phyloP scores from a whole-genome alignment of 2,113 vertebrate genomes.

The Solea solea region DNA sequence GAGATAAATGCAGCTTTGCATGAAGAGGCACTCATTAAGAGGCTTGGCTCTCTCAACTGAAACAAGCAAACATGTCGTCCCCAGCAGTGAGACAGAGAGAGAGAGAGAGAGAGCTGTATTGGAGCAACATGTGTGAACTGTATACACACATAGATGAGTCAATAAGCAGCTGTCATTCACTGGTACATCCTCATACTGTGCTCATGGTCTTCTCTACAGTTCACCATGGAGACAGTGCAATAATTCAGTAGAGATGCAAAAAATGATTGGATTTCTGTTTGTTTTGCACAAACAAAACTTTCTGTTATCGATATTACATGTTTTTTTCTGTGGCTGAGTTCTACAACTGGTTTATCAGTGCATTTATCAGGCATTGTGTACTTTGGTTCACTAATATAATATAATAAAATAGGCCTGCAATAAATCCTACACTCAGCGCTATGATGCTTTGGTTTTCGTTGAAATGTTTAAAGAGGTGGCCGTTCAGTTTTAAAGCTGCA shows the following conservation, averaged over 20 bases:
- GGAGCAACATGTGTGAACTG: background rate
- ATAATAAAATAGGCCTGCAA: background rate
- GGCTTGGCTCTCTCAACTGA: background rate
- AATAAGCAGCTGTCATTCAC: slow-evolving; percentile 2
- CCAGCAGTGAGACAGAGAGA: background rate
- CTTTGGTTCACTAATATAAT: background rate
- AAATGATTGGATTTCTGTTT: background rate
- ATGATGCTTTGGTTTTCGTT: background rate
- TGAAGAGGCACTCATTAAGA: background rate
- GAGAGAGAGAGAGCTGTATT: background rate
- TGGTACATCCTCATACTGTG: background rate
- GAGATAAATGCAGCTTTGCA: slow-evolving; percentile 1
- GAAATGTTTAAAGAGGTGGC: background rate
- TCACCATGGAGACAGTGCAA: background rate
- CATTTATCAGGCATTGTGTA: background rate
- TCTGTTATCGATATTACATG: background rate
- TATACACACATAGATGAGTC: background rate
- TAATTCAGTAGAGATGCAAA: background rate
- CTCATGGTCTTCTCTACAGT: background rate
- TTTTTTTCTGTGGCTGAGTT: background rate
- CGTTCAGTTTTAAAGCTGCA: too few species aligned
- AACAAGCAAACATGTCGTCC: background rate
- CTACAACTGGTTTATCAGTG: background rate
- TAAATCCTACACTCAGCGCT: background rate
- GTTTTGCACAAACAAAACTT: background rate